Evolutionary conservation across 2,797 vertebrate genomes (phyloP).

Genomic region (Galago senegalensis): DNA sequence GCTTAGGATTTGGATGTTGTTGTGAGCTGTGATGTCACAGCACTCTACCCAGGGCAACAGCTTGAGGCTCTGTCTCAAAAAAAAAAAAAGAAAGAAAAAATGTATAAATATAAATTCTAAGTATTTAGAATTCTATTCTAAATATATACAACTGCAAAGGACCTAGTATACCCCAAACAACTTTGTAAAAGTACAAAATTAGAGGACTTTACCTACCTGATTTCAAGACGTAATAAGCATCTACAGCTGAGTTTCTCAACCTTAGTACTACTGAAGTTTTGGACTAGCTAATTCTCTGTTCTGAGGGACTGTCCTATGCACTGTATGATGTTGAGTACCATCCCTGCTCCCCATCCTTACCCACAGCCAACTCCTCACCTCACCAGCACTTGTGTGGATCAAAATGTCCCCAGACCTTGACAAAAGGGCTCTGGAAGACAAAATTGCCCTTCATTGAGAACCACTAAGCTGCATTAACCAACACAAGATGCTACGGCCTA

Average conservation of each 20-base stretch:
- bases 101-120: too few species aligned
- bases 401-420: not conserved
- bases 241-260: not conserved
- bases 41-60: too few species aligned
- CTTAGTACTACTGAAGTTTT: not conserved
- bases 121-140: not conserved
- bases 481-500: not conserved
- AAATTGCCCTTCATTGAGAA: not conserved
- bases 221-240: constrained; percentile 3
- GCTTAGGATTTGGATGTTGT: too few species aligned
- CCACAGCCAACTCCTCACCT: not conserved
- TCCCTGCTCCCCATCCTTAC: not conserved
- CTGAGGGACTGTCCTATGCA: not conserved
- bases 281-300: not conserved
- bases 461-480: not conserved
- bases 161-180: not conserved
- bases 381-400: not conserved
- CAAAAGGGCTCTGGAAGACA: not conserved
- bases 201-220: not conserved
- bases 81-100: too few species aligned
- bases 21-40: too few species aligned
- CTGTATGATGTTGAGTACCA: not conserved
- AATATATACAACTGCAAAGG: constrained; percentile 27
- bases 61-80: too few species aligned
- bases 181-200: constrained; percentile 12